phyloP scores from a whole-genome alignment of 1,140 invertebrate genomes.

The Leptinotarsa defecta region DNA sequence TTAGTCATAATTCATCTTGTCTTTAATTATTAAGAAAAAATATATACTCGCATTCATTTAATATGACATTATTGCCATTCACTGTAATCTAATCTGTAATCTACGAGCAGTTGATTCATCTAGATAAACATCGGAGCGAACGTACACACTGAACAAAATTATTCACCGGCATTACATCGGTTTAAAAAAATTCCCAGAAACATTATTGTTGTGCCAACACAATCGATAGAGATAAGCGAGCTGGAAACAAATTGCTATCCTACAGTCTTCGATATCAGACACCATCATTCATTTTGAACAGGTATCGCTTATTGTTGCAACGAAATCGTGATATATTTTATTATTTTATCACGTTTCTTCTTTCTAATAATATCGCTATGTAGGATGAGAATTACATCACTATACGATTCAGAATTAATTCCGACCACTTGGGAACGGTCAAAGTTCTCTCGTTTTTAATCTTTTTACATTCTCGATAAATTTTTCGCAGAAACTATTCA shows the following conservation, averaged over 20 bases:
- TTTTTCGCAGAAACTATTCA: too few species aligned
- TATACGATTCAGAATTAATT: neutral
- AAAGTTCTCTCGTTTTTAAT: too few species aligned
- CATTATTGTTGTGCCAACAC: neutral
- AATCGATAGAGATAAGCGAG: neutral
- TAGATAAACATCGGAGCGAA: neutral
- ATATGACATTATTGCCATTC: too few species aligned
- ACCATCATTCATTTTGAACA: neutral
- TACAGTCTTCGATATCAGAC: neutral
- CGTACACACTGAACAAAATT: neutral
- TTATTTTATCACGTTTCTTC: neutral
- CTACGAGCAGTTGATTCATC: neutral
- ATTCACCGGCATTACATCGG: neutral
- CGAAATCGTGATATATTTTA: neutral
- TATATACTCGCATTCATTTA: too few species aligned
- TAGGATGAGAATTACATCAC: conserved; percentile 3
- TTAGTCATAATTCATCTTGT: too few species aligned
- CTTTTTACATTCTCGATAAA: too few species aligned
- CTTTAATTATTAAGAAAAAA: too few species aligned
- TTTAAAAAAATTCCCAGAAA: neutral
- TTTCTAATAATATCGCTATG: neutral
- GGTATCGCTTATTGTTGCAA: neutral
- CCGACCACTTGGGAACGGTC: too few species aligned
- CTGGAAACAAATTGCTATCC: neutral
- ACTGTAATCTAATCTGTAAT: too few species aligned